Conservation (phyloP, 2,888 invertebrate species). For the Leucophenga maculata region DNA sequence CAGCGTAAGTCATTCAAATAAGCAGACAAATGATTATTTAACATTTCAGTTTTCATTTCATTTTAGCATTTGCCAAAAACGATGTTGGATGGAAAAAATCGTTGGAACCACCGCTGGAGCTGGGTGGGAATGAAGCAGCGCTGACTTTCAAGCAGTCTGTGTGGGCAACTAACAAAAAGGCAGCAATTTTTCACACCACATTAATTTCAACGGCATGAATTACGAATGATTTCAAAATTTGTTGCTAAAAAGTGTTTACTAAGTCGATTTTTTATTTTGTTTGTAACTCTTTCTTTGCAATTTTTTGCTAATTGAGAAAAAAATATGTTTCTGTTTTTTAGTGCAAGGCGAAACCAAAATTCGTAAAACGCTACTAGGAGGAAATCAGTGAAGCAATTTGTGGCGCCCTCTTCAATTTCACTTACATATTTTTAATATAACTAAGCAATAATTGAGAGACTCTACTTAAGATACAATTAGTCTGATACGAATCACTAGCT, state of each 20-base stretch:
- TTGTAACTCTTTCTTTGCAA: background rate
- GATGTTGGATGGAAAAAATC: no score
- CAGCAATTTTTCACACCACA: conserved; percentile 50
- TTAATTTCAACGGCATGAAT: conserved; percentile 42
- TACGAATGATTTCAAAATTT: conserved; percentile 17
- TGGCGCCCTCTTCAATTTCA: background rate
- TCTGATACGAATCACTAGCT: background rate
- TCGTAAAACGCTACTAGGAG: background rate
- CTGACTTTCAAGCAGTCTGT: conserved; percentile 4
- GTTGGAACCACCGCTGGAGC: background rate
- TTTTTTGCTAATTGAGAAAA: background rate
- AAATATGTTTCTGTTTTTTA: background rate
- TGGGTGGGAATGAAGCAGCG: background rate
- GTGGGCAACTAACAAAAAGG: background rate
- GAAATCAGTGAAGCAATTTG: no score
- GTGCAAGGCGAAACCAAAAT: background rate
- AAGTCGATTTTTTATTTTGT: background rate
- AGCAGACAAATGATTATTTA: conserved; percentile 32
- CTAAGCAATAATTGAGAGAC: background rate
- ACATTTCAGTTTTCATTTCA: conserved; percentile 15
- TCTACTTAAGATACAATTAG: background rate
- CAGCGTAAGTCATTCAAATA: conserved; percentile 23
- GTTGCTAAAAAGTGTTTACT: background rate
- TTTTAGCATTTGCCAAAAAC: background rate
- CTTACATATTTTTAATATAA: background rate